Evolutionary conservation across 2,888 invertebrate species (phyloP).

Genomic region (Stenotaenia linearis): DNA sequence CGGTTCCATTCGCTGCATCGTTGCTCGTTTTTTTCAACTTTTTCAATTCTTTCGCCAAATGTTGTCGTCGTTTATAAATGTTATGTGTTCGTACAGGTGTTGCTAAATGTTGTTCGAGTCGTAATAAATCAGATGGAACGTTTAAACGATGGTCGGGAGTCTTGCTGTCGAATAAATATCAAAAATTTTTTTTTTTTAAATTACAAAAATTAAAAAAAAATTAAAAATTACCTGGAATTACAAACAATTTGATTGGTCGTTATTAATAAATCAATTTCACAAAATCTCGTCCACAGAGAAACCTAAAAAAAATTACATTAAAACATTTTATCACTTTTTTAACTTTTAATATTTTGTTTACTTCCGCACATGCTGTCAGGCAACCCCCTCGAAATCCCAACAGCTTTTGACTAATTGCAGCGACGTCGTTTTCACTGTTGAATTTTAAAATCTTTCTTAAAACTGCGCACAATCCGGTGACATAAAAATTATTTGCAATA

Average conservation of each 20-base stretch:
- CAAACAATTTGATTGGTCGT: conserved; percentile 53
- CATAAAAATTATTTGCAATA: neutral
- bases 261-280: conserved; percentile 70
- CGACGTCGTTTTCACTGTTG: neutral
- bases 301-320: conserved; percentile 43
- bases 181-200: neutral
- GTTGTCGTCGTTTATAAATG: conserved; percentile 66
- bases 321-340: neutral
- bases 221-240: neutral
- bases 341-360: conserved; percentile 5
- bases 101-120: conserved; percentile 76
- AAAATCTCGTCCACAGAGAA: conserved; percentile 86
- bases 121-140: conserved; percentile 54
- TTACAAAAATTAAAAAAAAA: neutral
- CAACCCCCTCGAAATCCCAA: conserved; percentile 71
- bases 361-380: conserved; percentile 72
- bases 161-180: neutral
- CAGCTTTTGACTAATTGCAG: neutral
- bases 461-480: conserved; percentile 27
- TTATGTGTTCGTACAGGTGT: conserved; percentile 81
- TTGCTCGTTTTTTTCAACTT: neutral
- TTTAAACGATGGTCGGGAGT: too few species aligned
- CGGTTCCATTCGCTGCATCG: neutral
- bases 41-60: conserved; percentile 40
- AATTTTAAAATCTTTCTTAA: neutral